Evolutionary conservation across 1,140 invertebrate genomes (phyloP), one percentile per base, ranked within the genome.

Genomic region (Araneus ventricosus): DNA sequence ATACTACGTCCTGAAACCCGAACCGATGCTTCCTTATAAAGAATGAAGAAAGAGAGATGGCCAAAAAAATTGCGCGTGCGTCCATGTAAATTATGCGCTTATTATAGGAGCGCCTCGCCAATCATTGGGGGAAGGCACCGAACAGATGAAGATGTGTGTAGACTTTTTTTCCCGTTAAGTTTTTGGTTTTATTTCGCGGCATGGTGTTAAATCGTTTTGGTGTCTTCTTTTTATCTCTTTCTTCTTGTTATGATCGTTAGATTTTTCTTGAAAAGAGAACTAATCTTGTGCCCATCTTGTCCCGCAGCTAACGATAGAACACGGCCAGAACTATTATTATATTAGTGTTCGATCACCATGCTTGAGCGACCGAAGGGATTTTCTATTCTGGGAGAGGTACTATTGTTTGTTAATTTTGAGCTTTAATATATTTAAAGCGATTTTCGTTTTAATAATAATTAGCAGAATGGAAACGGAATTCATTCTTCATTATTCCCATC

Each of bases 61-160:
- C 30, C 70, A 27, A 14, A 82, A 63, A 63, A 39, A 39, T 24
- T 52, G 30, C 57, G 59, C 70, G 89, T 41, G 75, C 79, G 63
- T 86, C 39, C 30, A 82, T 80, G 75, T 90, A 82, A 90, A 82
- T 90, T 90, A 90, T 90, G 89, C 79, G 45, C 89, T 90, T 82
- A 84, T 90, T 82, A 82, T 61, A 52, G 70, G 67, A 79, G 67
- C 59, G 37, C 34, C 59, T 39, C 59, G 86, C 70, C n/a, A 45
- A 70, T 79, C 41, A 79, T 89, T 79, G 14, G 8, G 88, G 67
- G 37, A 24, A 30, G 41, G 67, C 61, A 10, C 61, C 61, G 24
- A 37, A 45, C 22, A 86, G 52, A 86, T 52, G 52, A 86, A 86
- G 27, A 57, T 86, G 52, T 59, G 52, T 86, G 59, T 20, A 20